Base-by-base conservation (phyloP, 2,888 invertebrate genomes). In the Hypomecis punctinalis region DNA sequence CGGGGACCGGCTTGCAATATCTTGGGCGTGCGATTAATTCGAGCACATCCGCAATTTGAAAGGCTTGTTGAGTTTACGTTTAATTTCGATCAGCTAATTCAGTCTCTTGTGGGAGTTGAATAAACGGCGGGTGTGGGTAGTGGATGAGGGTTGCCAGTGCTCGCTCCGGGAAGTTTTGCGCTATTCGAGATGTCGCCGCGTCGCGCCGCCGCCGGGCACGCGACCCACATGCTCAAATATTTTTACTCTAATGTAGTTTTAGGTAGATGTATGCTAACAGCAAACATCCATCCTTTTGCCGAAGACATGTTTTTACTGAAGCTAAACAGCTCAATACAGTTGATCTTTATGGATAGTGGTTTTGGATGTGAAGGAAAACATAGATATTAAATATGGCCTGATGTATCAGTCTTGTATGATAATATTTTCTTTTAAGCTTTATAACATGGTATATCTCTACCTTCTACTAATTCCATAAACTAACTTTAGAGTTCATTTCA, bases 151-250 rank as follows among this genome's bases (percentile, higher is more conserved):
- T 67, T 55, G 63, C 23, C 23, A 46, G 47, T 56, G 35, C 40
- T 39, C 7, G 42, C 51, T 45, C 52, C 35, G 46, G 70, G 64
- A 66, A 74, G 71, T 70, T 77, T 73, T 69, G 66, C 60, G 68
- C 58, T 71, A 76, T 77, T 78, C 76, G 74, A 76, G 72, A 72
- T 73, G 76, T 75, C 76, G 68, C 53, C 42, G 42, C 36, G 35
- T 10, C 42, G 37, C 42, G 45, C 55, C 74, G 78, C 71, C 69
- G 75, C 67, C 74, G 48, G 69, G 56, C 61, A 72, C 73, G 73
- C 72, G 72, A 48, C 59, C 63, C 59, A 74, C 66, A 74, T 72
- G 63, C 73, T 69, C 71, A 75, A 79, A 75, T 72, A 63, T 63
- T 67, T 63, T 66, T 68, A 63, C 68, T 62, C 46, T 49, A 65